Conservation (phyloP, 2,888 invertebrate genomes). For the Diarsia rubi region DNA sequence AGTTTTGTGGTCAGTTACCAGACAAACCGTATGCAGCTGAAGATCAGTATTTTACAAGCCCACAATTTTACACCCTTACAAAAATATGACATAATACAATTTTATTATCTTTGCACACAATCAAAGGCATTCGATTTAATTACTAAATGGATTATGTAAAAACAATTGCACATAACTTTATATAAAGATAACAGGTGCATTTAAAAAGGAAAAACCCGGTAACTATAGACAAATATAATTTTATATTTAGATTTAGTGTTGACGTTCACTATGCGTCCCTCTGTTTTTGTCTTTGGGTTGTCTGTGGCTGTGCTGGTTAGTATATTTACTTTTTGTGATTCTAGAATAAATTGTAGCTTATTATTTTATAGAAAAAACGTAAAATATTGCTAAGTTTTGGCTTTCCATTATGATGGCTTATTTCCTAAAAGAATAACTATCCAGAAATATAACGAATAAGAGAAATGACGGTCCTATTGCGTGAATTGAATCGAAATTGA, state of each 20-base stretch:
- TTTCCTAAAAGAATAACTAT: no score
- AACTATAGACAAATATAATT: conserved; percentile 46
- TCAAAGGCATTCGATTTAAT: conserved; percentile 17
- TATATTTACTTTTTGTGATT: conserved; percentile 25
- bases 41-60: background rate
- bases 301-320: conserved; percentile 59
- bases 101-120: conserved; percentile 31
- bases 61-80: background rate
- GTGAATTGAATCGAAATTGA: background rate
- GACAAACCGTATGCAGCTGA: no score
- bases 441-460: no score
- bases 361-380: no score
- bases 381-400: no score
- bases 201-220: conserved; percentile 45
- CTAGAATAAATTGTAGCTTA: no score
- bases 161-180: conserved; percentile 53
- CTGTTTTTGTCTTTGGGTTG: conserved; percentile 41
- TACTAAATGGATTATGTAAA: conserved; percentile 52
- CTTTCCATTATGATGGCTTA: no score
- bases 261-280: conserved; percentile 51
- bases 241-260: conserved; percentile 49
- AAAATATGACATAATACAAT: conserved; percentile 12
- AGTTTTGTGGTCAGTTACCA: no score
- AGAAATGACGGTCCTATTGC: background rate
- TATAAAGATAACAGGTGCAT: conserved; percentile 54